Evolutionary conservation across 2,888 invertebrate species (phyloP), one percentile per base, ranked within the genome.

Genomic region (Sialis lutaria): DNA sequence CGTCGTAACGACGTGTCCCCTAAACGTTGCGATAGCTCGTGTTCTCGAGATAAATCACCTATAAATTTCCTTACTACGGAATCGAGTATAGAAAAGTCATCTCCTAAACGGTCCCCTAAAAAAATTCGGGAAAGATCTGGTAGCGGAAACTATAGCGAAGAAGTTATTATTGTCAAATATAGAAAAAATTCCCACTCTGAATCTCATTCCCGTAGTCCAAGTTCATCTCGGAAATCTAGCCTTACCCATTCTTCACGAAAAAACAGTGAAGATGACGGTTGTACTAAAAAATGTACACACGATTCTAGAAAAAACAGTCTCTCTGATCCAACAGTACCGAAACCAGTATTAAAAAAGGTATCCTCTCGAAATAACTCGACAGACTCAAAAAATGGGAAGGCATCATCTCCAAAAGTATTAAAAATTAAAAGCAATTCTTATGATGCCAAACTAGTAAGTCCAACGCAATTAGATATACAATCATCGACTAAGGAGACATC

Each of bases 401-500:
- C 22, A 4, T 42, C 42, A 35, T 34, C 42, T 7, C 42, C 47
- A 31, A 47, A 47, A 42, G 33, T 42, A n/a, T 37, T 47, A 10
- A 47, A 47, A 31, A 10, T 47, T 30, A 47, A 47, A 47, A 47
- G 47, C 31, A 47, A 47, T 42, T 42, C 42, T 9, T 47, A 42
- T 33, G 47, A 47, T 42, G 42, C 47, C 10, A 42, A 42, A 30
- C n/a, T 47, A 31, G 22, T 35, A 6, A 47, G 47, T 42, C 47
- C 47, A 35, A 40, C 42, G n/a, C 42, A 42, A 31, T 45, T 45
- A 12, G 45, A 45, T 13, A 39, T 69, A 12, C 69, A 70, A 33
- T 69, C 70, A 55, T 61, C 63, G 53, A 69, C 64, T 52, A 52
- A 50, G 34, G 42, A 52, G 37, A 58, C 63, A 2, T 55, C 57